phyloP scores from a whole-genome alignment of 2,113 vertebrate genomes.

The Cyrtonyx montezumae region DNA sequence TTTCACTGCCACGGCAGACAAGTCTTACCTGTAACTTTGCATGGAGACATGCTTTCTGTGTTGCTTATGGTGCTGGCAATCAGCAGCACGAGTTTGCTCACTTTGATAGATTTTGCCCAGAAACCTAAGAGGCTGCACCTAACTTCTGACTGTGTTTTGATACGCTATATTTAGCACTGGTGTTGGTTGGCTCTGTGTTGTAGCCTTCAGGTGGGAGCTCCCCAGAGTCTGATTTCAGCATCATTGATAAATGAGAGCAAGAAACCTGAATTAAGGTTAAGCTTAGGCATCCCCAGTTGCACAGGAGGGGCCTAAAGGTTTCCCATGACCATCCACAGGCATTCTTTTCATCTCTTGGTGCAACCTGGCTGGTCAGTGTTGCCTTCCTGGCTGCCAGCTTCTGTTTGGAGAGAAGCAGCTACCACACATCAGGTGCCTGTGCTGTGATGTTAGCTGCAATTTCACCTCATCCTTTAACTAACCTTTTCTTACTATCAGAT shows the following conservation, averaged over 20 bases:
- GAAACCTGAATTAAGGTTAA: background rate
- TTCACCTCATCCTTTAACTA: background rate
- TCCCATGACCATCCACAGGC: fast-evolving
- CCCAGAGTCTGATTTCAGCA: background rate
- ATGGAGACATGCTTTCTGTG: background rate
- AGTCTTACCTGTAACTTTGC: background rate
- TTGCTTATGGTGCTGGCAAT: background rate
- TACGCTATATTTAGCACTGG: background rate
- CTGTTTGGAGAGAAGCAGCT: background rate
- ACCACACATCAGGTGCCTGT: background rate
- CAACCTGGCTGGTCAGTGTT: background rate
- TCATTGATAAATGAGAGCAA: background rate
- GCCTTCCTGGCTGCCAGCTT: background rate
- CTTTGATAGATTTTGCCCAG: fast-evolving
- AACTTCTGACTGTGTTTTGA: background rate
- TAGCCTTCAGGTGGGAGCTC: background rate
- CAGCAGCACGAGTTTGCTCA: background rate
- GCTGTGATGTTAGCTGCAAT: background rate
- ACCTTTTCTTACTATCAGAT: background rate
- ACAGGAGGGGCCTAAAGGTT: background rate
- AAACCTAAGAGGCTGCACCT: background rate
- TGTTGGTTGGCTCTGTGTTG: background rate
- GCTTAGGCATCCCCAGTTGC: background rate
- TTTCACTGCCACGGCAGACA: background rate
- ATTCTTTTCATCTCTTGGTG: background rate